Conservation (phyloP, 2,797 vertebrate species). For the Tamandua tetradactyla region DNA sequence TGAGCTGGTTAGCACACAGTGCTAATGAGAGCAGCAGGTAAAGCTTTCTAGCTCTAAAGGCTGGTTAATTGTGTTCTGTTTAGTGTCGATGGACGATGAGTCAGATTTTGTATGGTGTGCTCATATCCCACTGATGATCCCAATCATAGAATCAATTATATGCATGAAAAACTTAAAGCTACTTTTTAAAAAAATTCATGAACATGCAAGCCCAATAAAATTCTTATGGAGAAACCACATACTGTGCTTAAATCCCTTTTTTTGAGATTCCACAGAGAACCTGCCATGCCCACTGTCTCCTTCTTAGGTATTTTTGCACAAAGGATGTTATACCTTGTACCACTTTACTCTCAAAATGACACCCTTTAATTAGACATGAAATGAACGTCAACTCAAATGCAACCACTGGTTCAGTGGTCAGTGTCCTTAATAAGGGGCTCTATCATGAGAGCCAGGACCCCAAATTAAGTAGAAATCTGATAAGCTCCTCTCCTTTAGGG, state of each 20-base stretch:
- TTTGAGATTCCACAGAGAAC: not conserved
- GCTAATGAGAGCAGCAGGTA: not conserved
- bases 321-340: not conserved
- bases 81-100: not conserved
- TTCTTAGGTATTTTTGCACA: not conserved
- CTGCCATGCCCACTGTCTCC: not conserved
- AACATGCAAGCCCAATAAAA: not conserved
- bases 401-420: not conserved
- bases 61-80: conserved; percentile 45
- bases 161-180: not conserved
- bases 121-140: not conserved
- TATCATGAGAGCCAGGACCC: not conserved
- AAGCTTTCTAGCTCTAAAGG: not conserved
- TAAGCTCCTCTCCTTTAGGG: not conserved
- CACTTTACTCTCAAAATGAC: not conserved
- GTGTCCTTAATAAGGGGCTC: not conserved
- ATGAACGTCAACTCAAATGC: not conserved
- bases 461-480: not conserved
- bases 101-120: not conserved
- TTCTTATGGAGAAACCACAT: not conserved
- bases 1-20: conserved; percentile 23
- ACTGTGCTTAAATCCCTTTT: not conserved
- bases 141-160: conserved; percentile 31
- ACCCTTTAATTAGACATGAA: not conserved
- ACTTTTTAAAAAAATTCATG: conserved; percentile 18